Base-by-base conservation (phyloP, 2,113 vertebrate genomes). In the Guaruba guarouba region DNA sequence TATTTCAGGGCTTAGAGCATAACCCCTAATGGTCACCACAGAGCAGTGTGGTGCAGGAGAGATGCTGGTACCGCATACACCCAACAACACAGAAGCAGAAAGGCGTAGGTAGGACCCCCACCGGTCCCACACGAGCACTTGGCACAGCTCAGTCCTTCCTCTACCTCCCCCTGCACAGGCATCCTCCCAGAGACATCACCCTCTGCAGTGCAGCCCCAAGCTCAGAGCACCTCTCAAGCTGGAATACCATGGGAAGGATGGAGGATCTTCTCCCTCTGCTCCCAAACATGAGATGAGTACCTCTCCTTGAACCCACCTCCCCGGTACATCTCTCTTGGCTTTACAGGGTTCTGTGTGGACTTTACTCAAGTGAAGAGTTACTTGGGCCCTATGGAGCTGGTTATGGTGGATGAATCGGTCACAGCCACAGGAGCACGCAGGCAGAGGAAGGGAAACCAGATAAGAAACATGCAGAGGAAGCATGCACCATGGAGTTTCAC, bases 181-280 rank as follows among this genome's bases (percentile, higher is more conserved):
- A 7, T 10, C 49, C 20, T 81, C 48, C 20, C 19, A 39, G 24
- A 49, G 35, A n/a, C 1, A 0, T 11, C 1, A 1, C 11, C 48
- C 33, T 63, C 35, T 41, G 69, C 43, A 69, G 63, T 80, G 68
- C 62, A 59, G 28, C 20, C 13, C 33, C 55, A 70, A 27, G 17
- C 20, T 41, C 43, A 64, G 37, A 46, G 8, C 62, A 31, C 11
- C 19, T 25, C 62, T 75, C 2, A 0, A 44, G 48, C 52, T 39
- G 41, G 23, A 75, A 51, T 61, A 71, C 27, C 31, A 33, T 5
- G 16, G 41, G 11, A 80, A 25, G 17, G 49, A 43, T 64, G 43
- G 25, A 87, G 23, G 33, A 78, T 43, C 29, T 78, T 66, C 66
- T 73, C 39, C 51, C 7, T 59, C 59, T 78, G 59, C 46, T 67